Evolutionary conservation across 2,888 invertebrate genomes (phyloP).

Genomic region (Caenorhabditis panamensis): DNA sequence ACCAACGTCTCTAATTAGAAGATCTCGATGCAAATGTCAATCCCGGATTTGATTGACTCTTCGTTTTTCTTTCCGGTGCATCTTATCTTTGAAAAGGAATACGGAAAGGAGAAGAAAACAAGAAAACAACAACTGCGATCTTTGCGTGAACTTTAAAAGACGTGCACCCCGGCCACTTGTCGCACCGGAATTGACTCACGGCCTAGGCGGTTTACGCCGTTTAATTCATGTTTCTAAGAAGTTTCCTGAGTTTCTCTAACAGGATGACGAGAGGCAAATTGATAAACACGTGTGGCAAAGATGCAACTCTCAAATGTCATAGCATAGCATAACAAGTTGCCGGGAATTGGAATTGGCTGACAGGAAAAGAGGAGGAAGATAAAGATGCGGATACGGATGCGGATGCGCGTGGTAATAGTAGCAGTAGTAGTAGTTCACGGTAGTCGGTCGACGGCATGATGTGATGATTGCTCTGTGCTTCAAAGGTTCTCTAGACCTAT

Average conservation of each 20-base stretch:
- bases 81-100: not conserved
- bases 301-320: conserved; percentile 41
- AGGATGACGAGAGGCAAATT: conserved; percentile 45
- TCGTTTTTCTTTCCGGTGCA: not conserved
- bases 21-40: conserved; percentile 24
- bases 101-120: conserved; percentile 1
- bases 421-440: not conserved
- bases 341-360: not conserved
- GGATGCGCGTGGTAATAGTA: conserved; percentile 35
- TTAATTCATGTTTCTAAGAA: conserved; percentile 33
- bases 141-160: conserved; percentile 55
- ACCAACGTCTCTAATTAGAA: conserved; percentile 3
- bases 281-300: conserved; percentile 33
- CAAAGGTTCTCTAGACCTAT: too few species aligned
- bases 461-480: not conserved
- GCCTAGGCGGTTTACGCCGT: not conserved
- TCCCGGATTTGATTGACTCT: conserved; percentile 22
- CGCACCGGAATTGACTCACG: conserved; percentile 50
- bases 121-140: conserved; percentile 18
- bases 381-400: too few species aligned
- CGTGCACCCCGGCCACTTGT: conserved; percentile 1
- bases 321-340: conserved; percentile 25
- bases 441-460: not conserved
- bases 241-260: not conserved
- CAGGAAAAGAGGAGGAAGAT: too few species aligned